Conservation (phyloP, 1,140 invertebrate genomes). For the Cyphomyrmex costatus region DNA sequence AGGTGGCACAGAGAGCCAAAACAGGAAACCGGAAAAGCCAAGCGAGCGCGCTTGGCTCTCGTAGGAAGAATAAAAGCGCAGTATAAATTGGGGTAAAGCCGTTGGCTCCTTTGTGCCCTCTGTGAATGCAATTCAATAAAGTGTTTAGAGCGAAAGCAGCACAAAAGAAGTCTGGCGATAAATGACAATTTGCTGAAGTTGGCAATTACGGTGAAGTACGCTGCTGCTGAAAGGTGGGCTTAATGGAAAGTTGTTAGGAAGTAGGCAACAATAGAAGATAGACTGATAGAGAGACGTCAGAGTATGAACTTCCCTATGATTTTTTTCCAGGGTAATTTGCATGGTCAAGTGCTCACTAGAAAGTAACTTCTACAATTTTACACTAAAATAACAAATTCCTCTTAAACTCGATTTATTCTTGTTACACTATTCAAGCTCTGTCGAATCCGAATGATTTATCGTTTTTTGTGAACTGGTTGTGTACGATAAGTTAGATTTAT, state of each 20-base stretch:
- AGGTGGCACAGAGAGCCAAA: slow-evolving; percentile 64
- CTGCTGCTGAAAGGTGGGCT: slow-evolving; percentile 52
- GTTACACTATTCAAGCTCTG: slow-evolving; percentile 23
- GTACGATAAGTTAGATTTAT: slow-evolving; percentile 44
- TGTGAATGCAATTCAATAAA: slow-evolving; percentile 68
- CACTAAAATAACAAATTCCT: slow-evolving; percentile 30
- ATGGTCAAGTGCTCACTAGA: slow-evolving; percentile 10
- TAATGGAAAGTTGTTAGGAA: slow-evolving; percentile 63
- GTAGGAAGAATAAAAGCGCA: slow-evolving; percentile 71
- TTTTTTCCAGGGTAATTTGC: slow-evolving; percentile 32
- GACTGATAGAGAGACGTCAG: slow-evolving; percentile 43
- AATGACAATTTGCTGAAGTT: slow-evolving; percentile 66
- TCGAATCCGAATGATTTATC: slow-evolving; percentile 34
- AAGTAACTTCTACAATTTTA: slow-evolving; percentile 5
- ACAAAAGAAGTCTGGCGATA: slow-evolving; percentile 64
- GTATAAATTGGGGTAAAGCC: slow-evolving; percentile 72
- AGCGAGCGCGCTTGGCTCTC: slow-evolving; percentile 53
- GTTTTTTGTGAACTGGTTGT: not conserved
- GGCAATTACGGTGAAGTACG: slow-evolving; percentile 61
- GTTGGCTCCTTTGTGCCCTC: slow-evolving; percentile 55
- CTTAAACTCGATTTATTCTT: slow-evolving; percentile 41
- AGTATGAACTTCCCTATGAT: not conserved
- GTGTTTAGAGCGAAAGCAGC: slow-evolving; percentile 63
- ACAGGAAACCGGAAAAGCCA: slow-evolving; percentile 77
- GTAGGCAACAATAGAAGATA: slow-evolving; percentile 56